Base-by-base conservation (phyloP, 2,797 vertebrate genomes). In the Vespertilio murinus region DNA sequence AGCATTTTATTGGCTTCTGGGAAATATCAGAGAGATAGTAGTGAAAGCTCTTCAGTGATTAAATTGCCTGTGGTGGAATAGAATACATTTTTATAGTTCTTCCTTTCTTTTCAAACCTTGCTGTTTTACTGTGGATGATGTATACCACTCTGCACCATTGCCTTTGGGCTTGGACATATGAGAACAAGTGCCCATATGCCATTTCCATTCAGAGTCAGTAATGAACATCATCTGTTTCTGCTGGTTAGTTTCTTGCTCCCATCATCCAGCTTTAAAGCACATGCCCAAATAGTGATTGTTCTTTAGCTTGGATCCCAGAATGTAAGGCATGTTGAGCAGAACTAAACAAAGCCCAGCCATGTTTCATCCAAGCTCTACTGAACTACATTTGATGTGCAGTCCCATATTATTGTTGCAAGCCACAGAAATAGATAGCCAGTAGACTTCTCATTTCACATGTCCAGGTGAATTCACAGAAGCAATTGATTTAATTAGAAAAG, bases 21-120 rank as follows among this genome's bases (percentile, higher is more conserved):
- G 52, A 20, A 92, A 79, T 65, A 94, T 52, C 20, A 59, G 90
- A 59, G 69, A 82, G 38, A 56, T 91, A 81, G 61, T 78, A 88
- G 64, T 64, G 28, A 78, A 92, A 88, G 11, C 0, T 14, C 8
- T 67, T 92, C 28, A 42, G 23, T 52, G 13, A 22, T 74, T 78
- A 65, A 85, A 82, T 88, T 74, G 14, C 10, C 47, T 56, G 14
- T 18, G 33, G 8, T 14, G n/a, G 23, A 38, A 1, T 91, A 12
- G 13, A 54, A 38, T 88, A 56, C 69, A 87, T 88, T 20, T 81
- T 87, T 12, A 54, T n/a, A 6, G 1, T 73, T 90, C 45, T 74
- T 90, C 42, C 59, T 90, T 81, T 13, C 33, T 94, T 81, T 1
- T 17, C 5, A 65, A 64, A 2, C 4, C 7, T 73, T 73, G 7